Evolutionary conservation across 2,113 vertebrate species (phyloP).

Genomic region (Blennius ocellaris): DNA sequence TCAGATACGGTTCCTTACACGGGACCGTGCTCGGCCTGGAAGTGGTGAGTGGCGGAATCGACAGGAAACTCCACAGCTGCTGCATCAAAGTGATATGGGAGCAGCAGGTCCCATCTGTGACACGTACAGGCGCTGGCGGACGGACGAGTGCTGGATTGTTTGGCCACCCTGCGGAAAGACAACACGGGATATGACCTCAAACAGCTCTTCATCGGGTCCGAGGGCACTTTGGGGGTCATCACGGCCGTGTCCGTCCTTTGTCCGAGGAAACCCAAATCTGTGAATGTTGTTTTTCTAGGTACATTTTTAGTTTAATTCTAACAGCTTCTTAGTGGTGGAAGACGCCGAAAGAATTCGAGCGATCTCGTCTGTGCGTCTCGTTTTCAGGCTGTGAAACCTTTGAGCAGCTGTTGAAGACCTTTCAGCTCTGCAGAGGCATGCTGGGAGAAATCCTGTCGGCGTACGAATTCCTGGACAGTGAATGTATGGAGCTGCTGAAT

Average conservation of each 20-base stretch:
- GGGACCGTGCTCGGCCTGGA: constrained; percentile 95
- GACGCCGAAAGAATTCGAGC: too few relatives aligned
- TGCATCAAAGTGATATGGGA: too few relatives aligned
- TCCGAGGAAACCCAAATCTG: constrained; percentile 88
- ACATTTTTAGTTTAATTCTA: constrained; percentile 20
- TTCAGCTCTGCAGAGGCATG: constrained; percentile 87
- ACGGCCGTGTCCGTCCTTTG: constrained; percentile 92
- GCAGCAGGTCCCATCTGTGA: neutral
- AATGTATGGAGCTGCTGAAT: constrained; percentile 90
- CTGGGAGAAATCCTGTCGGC: constrained; percentile 97
- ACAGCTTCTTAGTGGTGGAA: neutral
- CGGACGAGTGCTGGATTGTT: constrained; percentile 88
- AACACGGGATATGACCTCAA: constrained; percentile 98
- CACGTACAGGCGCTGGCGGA: constrained; percentile 89
- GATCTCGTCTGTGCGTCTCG: neutral
- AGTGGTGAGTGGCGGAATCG: constrained; percentile 84
- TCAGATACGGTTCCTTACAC: constrained; percentile 92
- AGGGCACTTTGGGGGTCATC: constrained; percentile 94
- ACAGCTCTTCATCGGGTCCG: constrained; percentile 96
- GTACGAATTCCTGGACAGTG: constrained; percentile 93
- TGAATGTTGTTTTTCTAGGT: constrained; percentile 94
- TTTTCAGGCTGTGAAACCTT: constrained; percentile 89
- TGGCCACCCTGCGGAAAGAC: constrained; percentile 91
- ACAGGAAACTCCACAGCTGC: too few relatives aligned
- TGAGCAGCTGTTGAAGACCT: constrained; percentile 87